phyloP scores from a whole-genome alignment of 2,797 vertebrate species.

The Huso huso region DNA sequence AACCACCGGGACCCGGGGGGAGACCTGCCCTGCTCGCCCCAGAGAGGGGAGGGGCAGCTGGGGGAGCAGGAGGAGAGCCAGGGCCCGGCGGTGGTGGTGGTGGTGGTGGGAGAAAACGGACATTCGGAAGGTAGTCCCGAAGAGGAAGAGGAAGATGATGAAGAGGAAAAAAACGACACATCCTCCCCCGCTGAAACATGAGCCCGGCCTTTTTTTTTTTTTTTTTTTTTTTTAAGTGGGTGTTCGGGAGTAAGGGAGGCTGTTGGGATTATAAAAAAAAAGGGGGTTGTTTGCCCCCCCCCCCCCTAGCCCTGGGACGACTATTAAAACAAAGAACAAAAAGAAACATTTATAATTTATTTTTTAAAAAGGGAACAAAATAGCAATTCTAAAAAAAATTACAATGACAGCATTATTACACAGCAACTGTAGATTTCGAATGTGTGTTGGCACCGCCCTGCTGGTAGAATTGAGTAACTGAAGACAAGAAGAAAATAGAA shows the following conservation, averaged over 20 bases:
- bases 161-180: slow-evolving; percentile 50
- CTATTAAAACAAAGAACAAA: slow-evolving; percentile 61
- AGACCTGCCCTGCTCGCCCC: slow-evolving; percentile 28
- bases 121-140: slow-evolving; percentile 65
- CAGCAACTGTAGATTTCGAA: slow-evolving; percentile 83
- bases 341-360: slow-evolving; percentile 69
- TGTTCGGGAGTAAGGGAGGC: slow-evolving; percentile 19
- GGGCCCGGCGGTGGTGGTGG: slow-evolving; percentile 46
- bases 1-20: slow-evolving; percentile 35
- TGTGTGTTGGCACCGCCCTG: slow-evolving; percentile 37
- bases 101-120: slow-evolving; percentile 54
- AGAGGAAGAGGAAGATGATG: slow-evolving; percentile 53
- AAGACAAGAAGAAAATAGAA: slow-evolving; percentile 32
- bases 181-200: slow-evolving; percentile 70
- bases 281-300: slow-evolving; percentile 1
- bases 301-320: slow-evolving; percentile 38
- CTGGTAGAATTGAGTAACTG: slow-evolving; percentile 40
- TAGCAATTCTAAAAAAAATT: slow-evolving; percentile 32
- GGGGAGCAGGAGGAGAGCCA: slow-evolving; percentile 41
- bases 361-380: slow-evolving; percentile 81
- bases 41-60: not conserved
- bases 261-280: slow-evolving; percentile 19
- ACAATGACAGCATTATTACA: slow-evolving; percentile 63
- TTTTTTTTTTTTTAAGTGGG: slow-evolving; percentile 6
- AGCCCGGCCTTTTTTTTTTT: slow-evolving; percentile 36